These are phyloP conservation scores for Gallinago undulata DNA, from an alignment of 2,113 vertebrate species.

Conservation along the genomic window DNA sequence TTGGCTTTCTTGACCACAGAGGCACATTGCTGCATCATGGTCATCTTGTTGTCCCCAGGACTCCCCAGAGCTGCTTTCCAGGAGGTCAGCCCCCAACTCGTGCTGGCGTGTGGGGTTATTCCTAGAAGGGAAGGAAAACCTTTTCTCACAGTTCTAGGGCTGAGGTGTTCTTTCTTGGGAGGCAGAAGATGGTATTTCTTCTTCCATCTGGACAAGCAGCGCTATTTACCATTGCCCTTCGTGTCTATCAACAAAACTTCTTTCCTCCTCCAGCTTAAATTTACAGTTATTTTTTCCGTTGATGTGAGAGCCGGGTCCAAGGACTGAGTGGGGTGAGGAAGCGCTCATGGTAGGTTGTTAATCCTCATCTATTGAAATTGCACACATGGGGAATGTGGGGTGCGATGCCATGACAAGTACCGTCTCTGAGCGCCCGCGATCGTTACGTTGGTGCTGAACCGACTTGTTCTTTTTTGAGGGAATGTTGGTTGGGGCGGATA, in stretches of 20 bases:
- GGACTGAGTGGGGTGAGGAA: slow-evolving; percentile 8
- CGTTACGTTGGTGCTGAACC: background rate
- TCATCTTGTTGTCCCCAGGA: no score
- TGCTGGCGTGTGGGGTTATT: no score
- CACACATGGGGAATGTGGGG: slow-evolving; percentile 12
- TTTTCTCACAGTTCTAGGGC: background rate
- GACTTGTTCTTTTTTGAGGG: slow-evolving; percentile 31
- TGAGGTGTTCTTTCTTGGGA: background rate
- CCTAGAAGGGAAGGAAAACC: background rate
- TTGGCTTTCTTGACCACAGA: no score
- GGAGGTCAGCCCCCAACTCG: no score
- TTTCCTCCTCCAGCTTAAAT: background rate
- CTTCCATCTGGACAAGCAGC: background rate
- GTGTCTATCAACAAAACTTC: background rate
- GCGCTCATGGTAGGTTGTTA: background rate
- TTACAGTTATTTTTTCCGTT: background rate
- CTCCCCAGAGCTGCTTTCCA: no score
- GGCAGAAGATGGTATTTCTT: background rate
- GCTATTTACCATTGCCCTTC: background rate
- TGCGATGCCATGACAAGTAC: slow-evolving; percentile 50
- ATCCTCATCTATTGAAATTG: background rate
- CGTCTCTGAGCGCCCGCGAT: background rate
- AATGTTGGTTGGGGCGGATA: background rate
- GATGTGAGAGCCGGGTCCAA: background rate
- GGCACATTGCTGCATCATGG: no score